Evolutionary conservation across 2,113 vertebrate genomes (phyloP).

Genomic region (Colius striatus): DNA sequence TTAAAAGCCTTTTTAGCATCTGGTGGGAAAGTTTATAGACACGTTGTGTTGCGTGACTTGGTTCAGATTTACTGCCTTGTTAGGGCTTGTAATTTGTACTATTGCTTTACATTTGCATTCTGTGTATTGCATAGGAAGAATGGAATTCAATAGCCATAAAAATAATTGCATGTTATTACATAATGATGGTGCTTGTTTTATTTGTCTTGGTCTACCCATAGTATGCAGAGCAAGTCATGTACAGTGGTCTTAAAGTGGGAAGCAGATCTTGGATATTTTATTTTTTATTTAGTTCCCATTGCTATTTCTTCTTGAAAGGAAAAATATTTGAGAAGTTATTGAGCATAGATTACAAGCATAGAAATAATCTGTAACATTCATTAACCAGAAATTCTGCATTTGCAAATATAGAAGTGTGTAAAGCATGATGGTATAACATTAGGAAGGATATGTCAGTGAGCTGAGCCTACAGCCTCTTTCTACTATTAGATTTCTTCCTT

Average conservation of each 20-base stretch:
- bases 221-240: slow-evolving; percentile 22
- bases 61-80: slow-evolving; percentile 83
- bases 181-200: slow-evolving; percentile 79
- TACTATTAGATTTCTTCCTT: not conserved
- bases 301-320: not conserved
- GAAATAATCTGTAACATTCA: not conserved
- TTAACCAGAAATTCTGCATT: not conserved
- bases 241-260: not conserved
- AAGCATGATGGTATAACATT: not conserved
- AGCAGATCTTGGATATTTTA: not conserved
- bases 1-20: slow-evolving; percentile 16
- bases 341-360: not conserved
- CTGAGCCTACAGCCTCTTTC: not conserved
- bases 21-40: slow-evolving; percentile 53
- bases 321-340: not conserved
- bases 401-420: not conserved
- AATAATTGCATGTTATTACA: slow-evolving; percentile 92
- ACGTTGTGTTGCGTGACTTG: slow-evolving; percentile 83
- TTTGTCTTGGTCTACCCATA: slow-evolving; percentile 34
- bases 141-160: slow-evolving; percentile 93
- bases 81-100: slow-evolving; percentile 89
- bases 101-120: slow-evolving; percentile 82
- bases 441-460: not conserved
- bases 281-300: not conserved
- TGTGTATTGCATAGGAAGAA: slow-evolving; percentile 89